These are phyloP conservation scores for Chrysina gloriosa DNA, from an alignment of 2,888 invertebrate species.

Conservation along the genomic window DNA sequence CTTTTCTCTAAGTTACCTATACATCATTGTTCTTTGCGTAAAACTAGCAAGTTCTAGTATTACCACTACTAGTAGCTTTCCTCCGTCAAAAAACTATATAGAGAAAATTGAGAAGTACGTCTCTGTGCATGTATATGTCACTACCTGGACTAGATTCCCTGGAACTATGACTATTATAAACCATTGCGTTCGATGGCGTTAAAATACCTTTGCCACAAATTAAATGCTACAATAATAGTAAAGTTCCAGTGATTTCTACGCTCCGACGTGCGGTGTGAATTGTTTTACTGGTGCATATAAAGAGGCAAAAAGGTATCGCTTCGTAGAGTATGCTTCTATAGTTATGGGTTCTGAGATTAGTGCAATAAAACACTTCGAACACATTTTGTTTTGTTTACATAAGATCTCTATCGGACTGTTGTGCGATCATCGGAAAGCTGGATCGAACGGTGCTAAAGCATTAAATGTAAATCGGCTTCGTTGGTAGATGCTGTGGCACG, in stretches of 20 bases:
- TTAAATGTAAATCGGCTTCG: not conserved
- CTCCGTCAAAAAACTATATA: too few relatives aligned
- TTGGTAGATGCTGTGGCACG: not conserved
- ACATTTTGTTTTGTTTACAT: conserved; percentile 28
- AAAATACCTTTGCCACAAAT: conserved; percentile 20
- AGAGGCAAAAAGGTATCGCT: conserved; percentile 19
- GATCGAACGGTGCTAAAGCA: not conserved
- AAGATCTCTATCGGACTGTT: conserved; percentile 32
- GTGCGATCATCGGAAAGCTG: conserved; percentile 15
- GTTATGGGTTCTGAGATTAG: conserved; percentile 31
- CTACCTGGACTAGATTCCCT: conserved; percentile 29
- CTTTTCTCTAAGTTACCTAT: too few relatives aligned
- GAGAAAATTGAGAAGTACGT: not conserved
- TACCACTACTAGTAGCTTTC: too few relatives aligned
- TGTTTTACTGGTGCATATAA: conserved; percentile 34
- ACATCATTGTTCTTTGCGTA: too few relatives aligned
- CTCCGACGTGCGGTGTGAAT: conserved; percentile 27
- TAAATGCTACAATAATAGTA: conserved; percentile 30
- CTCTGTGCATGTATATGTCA: not conserved
- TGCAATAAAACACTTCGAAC: conserved; percentile 25
- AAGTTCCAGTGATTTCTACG: conserved; percentile 33
- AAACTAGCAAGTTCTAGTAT: too few relatives aligned
- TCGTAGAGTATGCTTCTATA: conserved; percentile 4
- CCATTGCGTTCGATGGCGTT: conserved; percentile 23
- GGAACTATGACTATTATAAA: conserved; percentile 10